These are phyloP conservation scores for Protonemura montana DNA, from an alignment of 2,888 invertebrate genomes.

Conservation along the genomic window DNA sequence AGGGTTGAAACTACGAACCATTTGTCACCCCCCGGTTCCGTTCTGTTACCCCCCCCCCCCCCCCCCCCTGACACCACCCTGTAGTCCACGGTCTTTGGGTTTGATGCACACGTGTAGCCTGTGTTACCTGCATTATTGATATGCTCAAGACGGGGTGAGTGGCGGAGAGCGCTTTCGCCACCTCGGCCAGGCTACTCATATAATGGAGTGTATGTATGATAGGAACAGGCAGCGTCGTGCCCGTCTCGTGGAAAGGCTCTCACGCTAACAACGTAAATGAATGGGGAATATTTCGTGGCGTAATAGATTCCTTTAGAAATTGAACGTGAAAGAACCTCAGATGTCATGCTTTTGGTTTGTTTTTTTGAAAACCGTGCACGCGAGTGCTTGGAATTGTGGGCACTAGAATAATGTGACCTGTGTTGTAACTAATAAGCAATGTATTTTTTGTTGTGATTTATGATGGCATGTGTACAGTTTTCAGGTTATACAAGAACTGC, in stretches of 20 bases:
- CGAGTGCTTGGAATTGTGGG: background rate
- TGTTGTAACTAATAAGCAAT: background rate
- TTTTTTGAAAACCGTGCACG: background rate
- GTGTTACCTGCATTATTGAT: slow-evolving; percentile 34
- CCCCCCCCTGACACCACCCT: background rate
- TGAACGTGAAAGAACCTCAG: background rate
- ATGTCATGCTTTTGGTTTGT: background rate
- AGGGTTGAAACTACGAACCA: background rate
- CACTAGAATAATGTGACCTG: background rate
- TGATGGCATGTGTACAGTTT: background rate
- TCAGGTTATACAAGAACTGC: background rate
- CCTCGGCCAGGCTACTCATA: background rate
- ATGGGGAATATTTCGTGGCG: background rate
- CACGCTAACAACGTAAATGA: background rate
- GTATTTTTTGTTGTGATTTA: background rate
- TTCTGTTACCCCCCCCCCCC: background rate
- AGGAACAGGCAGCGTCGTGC: background rate
- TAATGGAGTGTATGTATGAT: background rate
- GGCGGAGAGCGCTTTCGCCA: background rate
- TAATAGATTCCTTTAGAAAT: slow-evolving; percentile 12
- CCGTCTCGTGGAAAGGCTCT: background rate
- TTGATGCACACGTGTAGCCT: background rate
- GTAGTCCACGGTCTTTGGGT: background rate
- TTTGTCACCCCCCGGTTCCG: background rate
- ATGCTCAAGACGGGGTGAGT: background rate